Base-by-base conservation (phyloP, 2,113 vertebrate genomes). In the Lamprotornis superbus region DNA sequence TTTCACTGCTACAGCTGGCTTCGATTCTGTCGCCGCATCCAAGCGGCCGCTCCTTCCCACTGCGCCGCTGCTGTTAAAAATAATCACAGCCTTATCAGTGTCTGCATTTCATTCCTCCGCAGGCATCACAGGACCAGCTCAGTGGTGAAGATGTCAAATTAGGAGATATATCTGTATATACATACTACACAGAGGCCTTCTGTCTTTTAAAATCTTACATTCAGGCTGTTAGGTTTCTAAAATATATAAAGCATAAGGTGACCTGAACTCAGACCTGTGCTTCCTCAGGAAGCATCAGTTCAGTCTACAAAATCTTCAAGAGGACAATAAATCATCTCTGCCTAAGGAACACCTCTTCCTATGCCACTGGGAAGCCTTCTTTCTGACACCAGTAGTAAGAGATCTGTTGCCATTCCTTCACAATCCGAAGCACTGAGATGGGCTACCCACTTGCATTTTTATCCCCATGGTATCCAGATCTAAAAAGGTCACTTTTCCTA, bases 1-100 rank as follows among this genome's bases (percentile, higher is more conserved):
- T 96, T 94, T 90, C 95, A 52, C 96, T 91, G 89, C 92, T 92
- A 64, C 94, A 96, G 76, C 92, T 93, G 89, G 87, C 93, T 93
- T 83, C 39, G 17, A 70, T 52, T 87, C 90, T 63, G 53, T 52
- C 61, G 0, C 71, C 10, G 11, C 39, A 11, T 33, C 76, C 23
- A 2, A 55, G 90, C 61, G 3, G 83, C 63, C 35, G 1, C 57
- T 75, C 75, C 75, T 87, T 69, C 73, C 42, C 76, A 61, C 91
- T 64, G 78, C 2, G 0, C 65, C 2, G 0, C 70, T 53, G 56
- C 87, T 68, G 70, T 90, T 96, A 93, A 94, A 96, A 87, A 92
- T 68, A 97, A 92, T 46, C 64, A 12, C 63, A 13, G 65, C 91
- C 90, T 95, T 82, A 94, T 73, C 79, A 21, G 39, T 2, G 37